Evolutionary conservation across 2,797 vertebrate genomes (phyloP).

Genomic region (Danionella dracula): DNA sequence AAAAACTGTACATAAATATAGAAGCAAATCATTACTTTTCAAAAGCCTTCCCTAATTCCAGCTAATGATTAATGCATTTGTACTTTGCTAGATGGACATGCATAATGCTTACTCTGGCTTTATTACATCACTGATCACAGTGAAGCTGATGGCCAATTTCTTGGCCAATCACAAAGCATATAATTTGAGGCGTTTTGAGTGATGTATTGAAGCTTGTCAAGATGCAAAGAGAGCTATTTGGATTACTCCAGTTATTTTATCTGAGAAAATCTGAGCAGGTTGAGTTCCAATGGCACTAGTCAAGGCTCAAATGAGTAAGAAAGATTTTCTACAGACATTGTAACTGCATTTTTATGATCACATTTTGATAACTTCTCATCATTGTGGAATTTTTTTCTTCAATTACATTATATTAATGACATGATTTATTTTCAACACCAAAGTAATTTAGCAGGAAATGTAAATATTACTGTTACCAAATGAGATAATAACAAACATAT

Average conservation of each 20-base stretch:
- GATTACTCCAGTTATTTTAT: neutral
- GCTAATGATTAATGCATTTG: conserved; percentile 42
- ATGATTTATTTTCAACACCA: too few species aligned
- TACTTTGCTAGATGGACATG: conserved; percentile 5
- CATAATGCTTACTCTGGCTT: neutral
- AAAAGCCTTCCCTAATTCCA: conserved; percentile 44
- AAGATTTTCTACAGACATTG: too few species aligned
- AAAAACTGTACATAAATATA: conserved; percentile 35
- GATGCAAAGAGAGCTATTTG: neutral
- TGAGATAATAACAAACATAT: too few species aligned
- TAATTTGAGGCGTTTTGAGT: neutral
- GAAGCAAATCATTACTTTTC: conserved; percentile 45
- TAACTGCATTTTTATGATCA: too few species aligned
- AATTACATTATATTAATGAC: too few species aligned
- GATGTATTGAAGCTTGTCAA: neutral
- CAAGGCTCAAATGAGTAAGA: neutral
- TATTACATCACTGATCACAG: neutral
- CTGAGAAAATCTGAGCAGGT: neutral
- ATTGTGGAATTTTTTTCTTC: too few species aligned
- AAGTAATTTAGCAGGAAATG: too few species aligned
- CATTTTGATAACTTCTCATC: neutral
- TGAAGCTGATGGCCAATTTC: neutral
- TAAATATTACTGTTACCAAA: too few species aligned
- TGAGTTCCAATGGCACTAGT: too few species aligned
- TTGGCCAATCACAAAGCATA: conserved; percentile 4